Evolutionary conservation across 2,797 vertebrate genomes (phyloP), one percentile per base, ranked within the genome.

Genomic region (Zonotrichia albicollis): DNA sequence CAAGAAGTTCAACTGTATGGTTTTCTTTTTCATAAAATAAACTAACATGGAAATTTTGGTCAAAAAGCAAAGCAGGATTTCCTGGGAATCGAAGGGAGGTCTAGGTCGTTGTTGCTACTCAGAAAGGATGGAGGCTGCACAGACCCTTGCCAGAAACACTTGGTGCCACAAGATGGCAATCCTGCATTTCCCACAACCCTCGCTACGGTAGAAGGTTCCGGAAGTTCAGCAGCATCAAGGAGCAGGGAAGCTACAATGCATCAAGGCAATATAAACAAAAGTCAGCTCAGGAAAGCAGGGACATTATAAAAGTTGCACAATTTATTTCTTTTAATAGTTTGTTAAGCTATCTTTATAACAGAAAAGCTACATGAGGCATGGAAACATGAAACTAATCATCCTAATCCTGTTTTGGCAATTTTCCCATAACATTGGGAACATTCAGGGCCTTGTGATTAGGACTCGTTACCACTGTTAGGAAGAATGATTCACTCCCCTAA

Each of bases 131-230:
- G 25, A 74, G 32, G 27, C 43, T 91, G 70, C 51, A 81, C 11
- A 88, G 51, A 43, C 18, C 17, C 68, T 50, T 94, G 89, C 61
- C 70, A 82, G 62, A 66, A 87, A 53, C 48, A 25, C 17, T 73
- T 67, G 38, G 42, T 82, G 84, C 96, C 96, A 96, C 95, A 93
- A 95, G 96, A 80, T 95, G 96, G 95, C 96, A 95, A 94, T 94
- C 77, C 46, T 2, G 53, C 57, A 73, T 87, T 95, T 94, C 72
- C 74, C 54, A 89, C 40, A 82, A 62, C 74, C 34, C 53, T 73
- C 32, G 5, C 17, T 48, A 43, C 0, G 0, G 20, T 57, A 46
- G 96, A 96, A 96, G 55, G 88, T 96, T 96, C 95, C 77, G 74
- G 94, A 96, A 95, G 92, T 95, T 95, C 84, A 66, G 51, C 2